These are phyloP conservation scores for Telmatherina bonti DNA, from an alignment of 2,797 vertebrate genomes.

Conservation along the genomic window DNA sequence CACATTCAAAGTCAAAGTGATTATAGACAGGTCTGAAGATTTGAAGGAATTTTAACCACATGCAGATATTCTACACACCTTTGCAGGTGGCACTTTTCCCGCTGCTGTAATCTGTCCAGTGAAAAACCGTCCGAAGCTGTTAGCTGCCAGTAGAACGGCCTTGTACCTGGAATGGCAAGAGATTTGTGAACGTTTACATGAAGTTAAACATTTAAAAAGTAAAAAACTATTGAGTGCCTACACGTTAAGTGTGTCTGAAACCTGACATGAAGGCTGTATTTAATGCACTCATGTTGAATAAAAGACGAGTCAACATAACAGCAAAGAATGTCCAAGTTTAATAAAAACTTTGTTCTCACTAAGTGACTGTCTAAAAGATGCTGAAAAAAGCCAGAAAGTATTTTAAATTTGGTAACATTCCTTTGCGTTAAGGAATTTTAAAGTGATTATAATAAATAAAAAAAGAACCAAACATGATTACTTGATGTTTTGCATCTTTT, in stretches of 20 bases:
- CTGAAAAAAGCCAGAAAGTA: background rate
- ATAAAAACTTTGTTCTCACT: background rate
- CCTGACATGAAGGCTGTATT: background rate
- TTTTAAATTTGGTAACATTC: background rate
- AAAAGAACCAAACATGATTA: background rate
- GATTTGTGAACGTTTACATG: background rate
- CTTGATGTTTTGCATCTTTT: background rate
- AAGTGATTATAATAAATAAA: background rate
- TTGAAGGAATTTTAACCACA: background rate
- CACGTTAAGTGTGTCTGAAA: too few relatives aligned
- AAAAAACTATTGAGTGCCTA: too few relatives aligned
- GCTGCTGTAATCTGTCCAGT: slow-evolving; percentile 85
- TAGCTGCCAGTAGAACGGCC: slow-evolving; percentile 94
- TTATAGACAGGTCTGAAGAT: background rate
- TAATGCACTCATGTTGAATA: background rate
- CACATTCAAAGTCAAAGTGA: background rate
- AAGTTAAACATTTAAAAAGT: too few relatives aligned
- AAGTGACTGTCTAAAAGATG: background rate
- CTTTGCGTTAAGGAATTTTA: background rate
- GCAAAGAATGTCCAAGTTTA: background rate
- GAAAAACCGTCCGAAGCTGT: slow-evolving; percentile 90
- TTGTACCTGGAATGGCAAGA: slow-evolving; percentile 88
- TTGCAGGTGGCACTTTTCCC: slow-evolving; percentile 84
- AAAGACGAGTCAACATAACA: background rate
- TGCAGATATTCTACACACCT: slow-evolving; percentile 60